Base-by-base conservation (phyloP, 1,140 invertebrate genomes). In the Diachasma alloeum region DNA sequence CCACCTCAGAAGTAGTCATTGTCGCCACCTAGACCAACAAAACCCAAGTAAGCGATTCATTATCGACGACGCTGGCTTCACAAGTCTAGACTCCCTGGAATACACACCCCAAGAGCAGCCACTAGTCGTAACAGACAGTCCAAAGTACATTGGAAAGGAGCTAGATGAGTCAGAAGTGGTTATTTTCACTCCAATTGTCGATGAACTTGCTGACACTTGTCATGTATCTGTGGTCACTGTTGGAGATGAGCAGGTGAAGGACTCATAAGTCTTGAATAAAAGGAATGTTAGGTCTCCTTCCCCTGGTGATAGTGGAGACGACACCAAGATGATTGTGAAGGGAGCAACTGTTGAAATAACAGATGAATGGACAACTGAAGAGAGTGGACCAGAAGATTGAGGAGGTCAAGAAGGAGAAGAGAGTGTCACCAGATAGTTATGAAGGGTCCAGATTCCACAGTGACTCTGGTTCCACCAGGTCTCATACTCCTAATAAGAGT, bases 171-270 rank as follows among this genome's bases (percentile, higher is more conserved):
- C 95, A 80, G 95, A 96, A 85, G 94, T 95, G 3, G 81, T 95
- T 19, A 94, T 95, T 76, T 92, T 95, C 9, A 94, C 93, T 83
- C 92, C 94, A 0, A 92, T 92, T 17, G 81, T 87, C 44, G 85
- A 88, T 56, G 86, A 83, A 73, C 78, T 87, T 3, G 89, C 91
- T 83, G 94, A 95, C 85, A 95, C 94, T 77, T 96, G 95, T 87
- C 95, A 97, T 85, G 95, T 97, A 31, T 97, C 96, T 1, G 96
- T 97, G 36, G 96, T 97, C 31, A 96, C 95, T 6, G 95, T 97
- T 0, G 96, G 95, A 74, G 94, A 95, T 78, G 93, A 95, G 79
- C 91, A 92, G 79, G 94, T 63, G 5, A 93, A 94, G 74, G 94
- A 95, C 85, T 93, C 92, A 0, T 91, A 90, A 5, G 87, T 89